phyloP scores from a whole-genome alignment of 2,888 invertebrate genomes.

The Anorthoa munda region DNA sequence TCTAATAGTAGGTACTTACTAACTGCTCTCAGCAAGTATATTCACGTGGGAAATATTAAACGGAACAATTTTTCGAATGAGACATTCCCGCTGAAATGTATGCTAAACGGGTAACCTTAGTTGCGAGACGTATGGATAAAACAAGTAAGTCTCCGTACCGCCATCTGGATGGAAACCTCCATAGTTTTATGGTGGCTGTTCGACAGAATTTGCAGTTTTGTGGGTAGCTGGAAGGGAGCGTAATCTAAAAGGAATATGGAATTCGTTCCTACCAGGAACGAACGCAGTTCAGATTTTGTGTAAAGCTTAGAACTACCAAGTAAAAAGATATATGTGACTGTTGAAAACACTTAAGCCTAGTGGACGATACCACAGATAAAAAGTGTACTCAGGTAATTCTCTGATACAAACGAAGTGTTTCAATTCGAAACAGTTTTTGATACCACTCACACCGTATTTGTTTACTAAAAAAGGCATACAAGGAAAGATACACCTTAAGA shows the following conservation, averaged over 20 bases:
- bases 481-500: conserved; percentile 6
- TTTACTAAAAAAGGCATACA: background rate
- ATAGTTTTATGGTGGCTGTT: conserved; percentile 41
- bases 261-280: background rate
- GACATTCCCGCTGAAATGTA: conserved; percentile 70
- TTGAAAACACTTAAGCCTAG: background rate
- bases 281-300: background rate
- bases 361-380: background rate
- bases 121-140: conserved; percentile 66
- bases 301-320: too few species aligned
- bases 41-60: conserved; percentile 58
- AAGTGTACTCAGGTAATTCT: too few species aligned
- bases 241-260: conserved; percentile 11
- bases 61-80: conserved; percentile 60
- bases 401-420: background rate
- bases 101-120: conserved; percentile 66
- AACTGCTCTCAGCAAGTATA: conserved; percentile 44
- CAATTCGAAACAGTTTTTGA: background rate
- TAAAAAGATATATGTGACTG: too few species aligned
- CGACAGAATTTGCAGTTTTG: conserved; percentile 41
- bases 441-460: background rate
- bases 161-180: conserved; percentile 50
- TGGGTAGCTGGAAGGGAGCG: background rate
- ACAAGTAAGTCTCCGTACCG: conserved; percentile 52
- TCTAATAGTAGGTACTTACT: background rate